Evolutionary conservation across 2,797 vertebrate genomes (phyloP), one percentile per base, ranked within the genome.

Genomic region (Aplochiton taeniatus): DNA sequence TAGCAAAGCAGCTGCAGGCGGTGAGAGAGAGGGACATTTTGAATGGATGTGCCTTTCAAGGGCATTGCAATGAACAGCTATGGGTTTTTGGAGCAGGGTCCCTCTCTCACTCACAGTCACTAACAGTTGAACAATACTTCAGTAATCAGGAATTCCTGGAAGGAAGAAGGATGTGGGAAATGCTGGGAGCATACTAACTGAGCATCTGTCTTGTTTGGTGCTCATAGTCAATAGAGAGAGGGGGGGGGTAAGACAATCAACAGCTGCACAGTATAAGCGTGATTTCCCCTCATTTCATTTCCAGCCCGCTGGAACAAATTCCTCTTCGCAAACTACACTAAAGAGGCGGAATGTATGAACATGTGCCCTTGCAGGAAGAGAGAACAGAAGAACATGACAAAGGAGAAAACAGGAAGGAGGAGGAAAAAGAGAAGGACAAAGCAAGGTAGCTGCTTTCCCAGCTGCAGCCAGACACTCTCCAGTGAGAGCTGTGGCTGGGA

Each of bases 281-380:
- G 86, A 90, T 88, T 89, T 89, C 84, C 82, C 80, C 81, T 88
- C 83, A 84, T 88, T 90, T 91, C 87, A 86, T 86, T 88, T 83
- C 73, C 78, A 84, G 83, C 83, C 82, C 89, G 85, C 82, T 87
- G 83, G 86, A 91, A 90, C 88, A 88, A 84, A 85, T 83, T 87
- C 80, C 66, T 72, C 81, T 88, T 88, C 77, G 84, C 82, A 88
- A 88, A 88, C 84, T 87, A 80, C 72, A 79, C 84, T 85, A 85
- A 86, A 90, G 73, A 78, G 78, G 72, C 83, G 75, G 74, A 76
- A 72, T 81, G 86, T 75, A 80, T 86, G 46, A 52, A 48, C 20
- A 53, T 19, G 43, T 56, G 50, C 61, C 61, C 44, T 47, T 56
- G 44, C 53, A 69, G 16, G 69, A 11, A 46, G 41, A 45, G 63